Conservation (phyloP, 92 coral and sea anemone species). For the Diadumene lineata region DNA sequence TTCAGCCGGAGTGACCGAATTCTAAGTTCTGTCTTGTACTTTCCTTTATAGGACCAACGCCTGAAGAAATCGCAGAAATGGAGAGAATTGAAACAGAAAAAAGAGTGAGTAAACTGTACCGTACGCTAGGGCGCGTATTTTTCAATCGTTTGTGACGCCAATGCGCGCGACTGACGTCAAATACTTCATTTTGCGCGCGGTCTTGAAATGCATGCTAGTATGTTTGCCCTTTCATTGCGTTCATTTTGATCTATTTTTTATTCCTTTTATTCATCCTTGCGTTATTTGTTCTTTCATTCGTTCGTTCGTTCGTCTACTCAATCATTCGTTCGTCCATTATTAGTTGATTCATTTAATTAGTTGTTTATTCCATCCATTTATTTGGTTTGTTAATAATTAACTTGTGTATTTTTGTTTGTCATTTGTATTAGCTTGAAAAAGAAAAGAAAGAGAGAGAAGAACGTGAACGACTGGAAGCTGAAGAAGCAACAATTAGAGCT, state of each 20-base stretch:
- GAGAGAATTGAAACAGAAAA: slow-evolving; percentile 88
- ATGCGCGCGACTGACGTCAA: not conserved
- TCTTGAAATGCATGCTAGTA: too few species aligned
- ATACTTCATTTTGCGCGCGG: not conserved
- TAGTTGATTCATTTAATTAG: not conserved
- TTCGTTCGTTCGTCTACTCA: not conserved
- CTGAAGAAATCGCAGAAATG: slow-evolving; percentile 94
- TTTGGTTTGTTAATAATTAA: not conserved
- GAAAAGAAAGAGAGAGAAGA: slow-evolving; percentile 87
- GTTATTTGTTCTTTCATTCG: not conserved
- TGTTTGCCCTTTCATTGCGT: not conserved
- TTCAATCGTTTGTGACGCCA: not conserved
- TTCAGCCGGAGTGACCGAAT: too few species aligned
- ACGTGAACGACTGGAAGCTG: slow-evolving; percentile 87
- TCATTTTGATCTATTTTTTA: not conserved
- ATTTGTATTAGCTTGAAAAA: slow-evolving; percentile 60
- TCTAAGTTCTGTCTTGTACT: not conserved
- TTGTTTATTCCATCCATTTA: too few species aligned
- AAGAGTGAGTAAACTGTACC: slow-evolving; percentile 80
- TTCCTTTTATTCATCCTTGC: too few species aligned
- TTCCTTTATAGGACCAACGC: slow-evolving; percentile 81
- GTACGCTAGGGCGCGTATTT: not conserved
- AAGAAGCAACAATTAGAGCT: slow-evolving; percentile 89
- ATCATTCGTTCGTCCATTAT: not conserved
- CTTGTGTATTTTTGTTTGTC: not conserved